phyloP scores from a whole-genome alignment of 2,888 invertebrate genomes.

The Nephrotoma appendiculata region DNA sequence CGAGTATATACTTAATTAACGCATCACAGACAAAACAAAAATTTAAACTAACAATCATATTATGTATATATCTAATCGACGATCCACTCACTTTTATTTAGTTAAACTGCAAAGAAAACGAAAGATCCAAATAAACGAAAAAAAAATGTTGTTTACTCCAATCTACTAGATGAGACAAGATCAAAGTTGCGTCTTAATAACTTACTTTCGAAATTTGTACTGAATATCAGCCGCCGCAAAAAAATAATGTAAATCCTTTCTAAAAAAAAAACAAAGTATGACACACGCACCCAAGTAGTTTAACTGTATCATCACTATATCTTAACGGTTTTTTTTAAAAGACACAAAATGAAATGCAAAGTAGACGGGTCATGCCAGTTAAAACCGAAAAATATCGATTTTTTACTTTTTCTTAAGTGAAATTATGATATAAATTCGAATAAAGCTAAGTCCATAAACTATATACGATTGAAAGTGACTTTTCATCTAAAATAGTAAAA shows the following conservation, averaged over 20 bases:
- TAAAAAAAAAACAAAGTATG: not conserved
- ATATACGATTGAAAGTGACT: not conserved
- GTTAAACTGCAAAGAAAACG: not conserved
- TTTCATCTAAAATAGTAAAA: not conserved
- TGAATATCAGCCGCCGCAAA: not conserved
- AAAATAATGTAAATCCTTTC: not conserved
- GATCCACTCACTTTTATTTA: not conserved
- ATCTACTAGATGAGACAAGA: not conserved
- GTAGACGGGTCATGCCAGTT: not conserved
- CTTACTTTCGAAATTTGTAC: not conserved
- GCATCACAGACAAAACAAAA: not conserved
- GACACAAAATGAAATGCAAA: not conserved
- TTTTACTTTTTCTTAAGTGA: not conserved
- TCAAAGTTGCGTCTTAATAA: not conserved
- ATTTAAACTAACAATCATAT: no score
- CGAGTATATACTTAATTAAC: not conserved
- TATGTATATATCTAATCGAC: not conserved
- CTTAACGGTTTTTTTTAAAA: not conserved
- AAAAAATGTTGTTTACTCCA: not conserved
- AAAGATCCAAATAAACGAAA: not conserved
- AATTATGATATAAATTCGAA: not conserved
- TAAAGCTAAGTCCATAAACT: not conserved
- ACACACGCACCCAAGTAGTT: not conserved
- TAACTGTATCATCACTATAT: not conserved
- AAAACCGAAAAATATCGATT: not conserved